These are phyloP conservation scores for Lasioglossum baleicum DNA, from an alignment of 1,140 invertebrate genomes.

Conservation along the genomic window DNA sequence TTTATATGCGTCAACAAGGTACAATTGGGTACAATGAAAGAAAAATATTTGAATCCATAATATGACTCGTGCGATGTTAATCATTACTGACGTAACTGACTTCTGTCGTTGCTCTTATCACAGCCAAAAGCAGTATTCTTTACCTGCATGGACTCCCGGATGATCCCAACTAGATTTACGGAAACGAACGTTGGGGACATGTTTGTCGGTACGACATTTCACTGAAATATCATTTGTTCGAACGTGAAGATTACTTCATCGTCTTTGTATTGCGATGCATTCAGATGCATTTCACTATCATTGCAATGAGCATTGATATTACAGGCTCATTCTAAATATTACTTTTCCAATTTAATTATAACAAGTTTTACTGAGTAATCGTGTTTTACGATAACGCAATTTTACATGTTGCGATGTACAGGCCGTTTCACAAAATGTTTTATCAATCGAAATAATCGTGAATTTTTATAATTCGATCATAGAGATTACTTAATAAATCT, in stretches of 20 bases:
- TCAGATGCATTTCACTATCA: background rate
- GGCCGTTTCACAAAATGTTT: background rate
- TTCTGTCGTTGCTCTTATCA: conserved; percentile 56
- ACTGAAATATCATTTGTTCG: conserved; percentile 60
- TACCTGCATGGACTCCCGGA: conserved; percentile 98
- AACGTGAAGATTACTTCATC: conserved; percentile 31
- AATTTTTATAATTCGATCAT: too few species aligned
- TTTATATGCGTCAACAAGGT: background rate
- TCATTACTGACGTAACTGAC: conserved; percentile 21
- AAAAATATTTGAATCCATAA: background rate
- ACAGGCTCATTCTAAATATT: background rate
- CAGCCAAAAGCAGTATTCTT: conserved; percentile 98
- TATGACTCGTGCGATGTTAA: conserved; percentile 4
- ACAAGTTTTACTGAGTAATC: background rate
- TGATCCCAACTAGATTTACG: conserved; percentile 96
- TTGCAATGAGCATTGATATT: background rate
- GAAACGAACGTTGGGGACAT: conserved; percentile 97
- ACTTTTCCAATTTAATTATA: background rate
- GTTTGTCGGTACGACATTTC: conserved; percentile 90
- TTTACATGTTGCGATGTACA: background rate
- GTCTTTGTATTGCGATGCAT: background rate
- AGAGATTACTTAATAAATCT: too few species aligned
- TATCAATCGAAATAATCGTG: too few species aligned
- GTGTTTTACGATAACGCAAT: background rate
- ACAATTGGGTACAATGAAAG: background rate